Evolutionary conservation across 1,140 invertebrate species (phyloP).

Genomic region (Halesus radiatus): DNA sequence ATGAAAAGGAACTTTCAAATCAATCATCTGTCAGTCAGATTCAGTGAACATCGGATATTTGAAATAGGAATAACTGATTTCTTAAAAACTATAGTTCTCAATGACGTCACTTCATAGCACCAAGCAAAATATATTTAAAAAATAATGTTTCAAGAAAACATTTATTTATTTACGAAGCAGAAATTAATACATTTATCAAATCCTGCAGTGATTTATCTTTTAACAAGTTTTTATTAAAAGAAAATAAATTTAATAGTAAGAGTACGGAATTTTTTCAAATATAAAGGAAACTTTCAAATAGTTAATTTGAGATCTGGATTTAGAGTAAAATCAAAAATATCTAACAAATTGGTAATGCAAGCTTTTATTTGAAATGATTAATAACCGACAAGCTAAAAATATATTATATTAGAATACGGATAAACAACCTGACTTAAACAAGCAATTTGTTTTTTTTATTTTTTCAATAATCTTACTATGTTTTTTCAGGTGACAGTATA

Average conservation of each 20-base stretch:
- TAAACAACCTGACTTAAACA: too few relatives aligned
- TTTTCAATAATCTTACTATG: neutral
- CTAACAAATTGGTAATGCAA: too few relatives aligned
- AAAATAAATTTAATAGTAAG: too few relatives aligned
- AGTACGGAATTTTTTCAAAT: neutral
- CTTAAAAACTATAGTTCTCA: constrained; percentile 39
- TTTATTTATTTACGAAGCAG: constrained; percentile 12
- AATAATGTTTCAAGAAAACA: neutral
- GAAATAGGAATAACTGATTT: constrained; percentile 38
- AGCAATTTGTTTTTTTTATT: neutral
- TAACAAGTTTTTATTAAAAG: too few relatives aligned
- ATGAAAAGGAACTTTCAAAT: constrained; percentile 40
- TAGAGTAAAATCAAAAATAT: too few relatives aligned
- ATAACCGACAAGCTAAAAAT: too few relatives aligned
- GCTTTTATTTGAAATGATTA: too few relatives aligned
- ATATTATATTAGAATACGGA: too few relatives aligned
- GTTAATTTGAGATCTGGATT: too few relatives aligned
- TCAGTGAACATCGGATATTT: neutral
- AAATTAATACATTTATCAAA: constrained; percentile 8
- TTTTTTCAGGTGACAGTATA: neutral
- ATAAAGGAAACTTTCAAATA: too few relatives aligned
- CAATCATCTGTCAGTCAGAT: constrained; percentile 18
- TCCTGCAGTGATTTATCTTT: constrained; percentile 3
- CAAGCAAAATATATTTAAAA: constrained; percentile 37
- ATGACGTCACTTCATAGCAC: constrained; percentile 32